Percentiles rank a stretch among this genome's conserved stretches.
Conservation (phyloP, 2,888 invertebrate species). For the Cyclophora punctaria region DNA sequence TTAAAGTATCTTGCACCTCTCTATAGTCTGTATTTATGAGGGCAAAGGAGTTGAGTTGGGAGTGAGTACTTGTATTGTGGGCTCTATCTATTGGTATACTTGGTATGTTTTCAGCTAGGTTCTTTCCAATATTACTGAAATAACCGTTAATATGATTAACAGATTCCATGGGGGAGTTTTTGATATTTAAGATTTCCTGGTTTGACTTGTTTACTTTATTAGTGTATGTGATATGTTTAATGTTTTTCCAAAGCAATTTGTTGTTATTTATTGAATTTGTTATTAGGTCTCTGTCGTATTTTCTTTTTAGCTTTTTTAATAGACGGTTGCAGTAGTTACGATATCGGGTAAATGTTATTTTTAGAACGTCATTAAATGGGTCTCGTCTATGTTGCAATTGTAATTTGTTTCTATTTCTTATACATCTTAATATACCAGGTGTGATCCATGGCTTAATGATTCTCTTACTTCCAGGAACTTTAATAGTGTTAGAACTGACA, state of each 20-base stretch:
- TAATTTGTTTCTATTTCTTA: neutral
- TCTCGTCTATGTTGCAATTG: neutral
- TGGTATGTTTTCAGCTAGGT: neutral
- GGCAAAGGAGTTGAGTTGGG: slow-evolving; percentile 1
- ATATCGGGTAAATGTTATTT: neutral
- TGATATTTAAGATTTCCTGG: neutral
- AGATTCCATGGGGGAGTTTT: neutral
- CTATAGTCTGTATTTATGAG: slow-evolving; percentile 1
- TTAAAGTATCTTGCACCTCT: slow-evolving; percentile 2
- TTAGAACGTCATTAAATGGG: neutral
- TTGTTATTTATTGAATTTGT: neutral
- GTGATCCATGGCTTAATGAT: neutral
- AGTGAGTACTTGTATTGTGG: neutral
- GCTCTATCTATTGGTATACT: neutral
- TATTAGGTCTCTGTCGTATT: neutral
- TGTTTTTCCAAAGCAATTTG: neutral
- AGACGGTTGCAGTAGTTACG: neutral
- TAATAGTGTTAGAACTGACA: no score
- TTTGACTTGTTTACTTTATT: neutral
- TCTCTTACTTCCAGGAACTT: neutral
- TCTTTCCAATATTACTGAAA: no score
- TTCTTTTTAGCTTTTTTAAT: neutral
- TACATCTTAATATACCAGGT: neutral
- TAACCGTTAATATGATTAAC: neutral
- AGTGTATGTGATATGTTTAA: neutral